Evolutionary conservation across 2,797 vertebrate genomes (phyloP), one percentile per base, ranked within the genome.

Genomic region (Poecilia velifera): DNA sequence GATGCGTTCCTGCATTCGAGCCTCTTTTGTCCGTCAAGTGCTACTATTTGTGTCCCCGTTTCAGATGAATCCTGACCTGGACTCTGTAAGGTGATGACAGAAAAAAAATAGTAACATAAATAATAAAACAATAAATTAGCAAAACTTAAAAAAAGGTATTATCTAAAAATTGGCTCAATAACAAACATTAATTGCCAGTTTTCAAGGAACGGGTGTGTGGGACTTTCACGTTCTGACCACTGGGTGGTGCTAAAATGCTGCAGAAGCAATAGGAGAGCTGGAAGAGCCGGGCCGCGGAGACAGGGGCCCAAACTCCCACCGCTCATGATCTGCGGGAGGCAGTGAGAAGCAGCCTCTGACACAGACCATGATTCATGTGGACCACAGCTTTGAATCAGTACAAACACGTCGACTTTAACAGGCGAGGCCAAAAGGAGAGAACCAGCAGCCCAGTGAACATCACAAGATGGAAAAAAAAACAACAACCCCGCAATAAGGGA

Each of bases 281-380:
- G 77, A 72, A 73, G 47, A 66, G 85, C 6, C n/a, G 78, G 78
- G 80, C 80, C 80, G 76, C 22, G 49, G 84, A 90, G 85, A 78
- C 79, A 70, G 64, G 73, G 85, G 86, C 90, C 90, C 88, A 10
- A 41, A 91, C 82, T 87, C 91, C 90, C 91, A 76, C 34, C 8
- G 84, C 89, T 94, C 89, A 88, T 93, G 93, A 94, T 93, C 88
- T 88, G 76, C 84, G 31, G 55, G 90, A 87, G 89, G 86, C 64
- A 4, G 76, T 79, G 89, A 84, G 84, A 77, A 84, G 76, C 87
- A 76, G 84, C 16, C 85, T 82, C 14, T 84, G 91, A 90, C 90
- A 89, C 85, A 93, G 88, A 92, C 86, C 76, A 94, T 92, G 90
- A 92, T 88, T 93, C 89, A 77, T 78, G 80, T 62, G 70, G 83